These are phyloP conservation scores for Metalampra italica DNA, from an alignment of 2,888 invertebrate species.

Conservation along the genomic window DNA sequence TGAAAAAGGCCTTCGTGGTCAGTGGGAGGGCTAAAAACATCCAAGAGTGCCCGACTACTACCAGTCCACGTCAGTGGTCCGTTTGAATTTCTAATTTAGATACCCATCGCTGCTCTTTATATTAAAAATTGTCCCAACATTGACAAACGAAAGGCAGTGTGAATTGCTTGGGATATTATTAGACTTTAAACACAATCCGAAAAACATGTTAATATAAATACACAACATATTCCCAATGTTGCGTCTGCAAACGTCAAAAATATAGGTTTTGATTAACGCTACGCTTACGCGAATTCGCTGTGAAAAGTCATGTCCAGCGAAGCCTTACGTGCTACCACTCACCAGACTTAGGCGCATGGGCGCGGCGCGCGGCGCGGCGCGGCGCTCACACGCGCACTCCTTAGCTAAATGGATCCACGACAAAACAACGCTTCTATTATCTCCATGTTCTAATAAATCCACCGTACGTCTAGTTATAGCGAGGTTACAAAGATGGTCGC, in stretches of 20 bases:
- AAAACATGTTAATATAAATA: not conserved
- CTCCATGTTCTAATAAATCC: slow-evolving; percentile 53
- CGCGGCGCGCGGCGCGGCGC: slow-evolving; percentile 70
- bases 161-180: too few relatives aligned
- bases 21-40: too few relatives aligned
- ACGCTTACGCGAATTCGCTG: slow-evolving; percentile 43
- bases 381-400: slow-evolving; percentile 60
- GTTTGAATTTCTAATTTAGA: too few relatives aligned
- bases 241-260: not conserved
- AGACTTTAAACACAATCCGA: too few relatives aligned
- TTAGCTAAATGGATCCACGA: slow-evolving; percentile 68
- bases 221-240: not conserved
- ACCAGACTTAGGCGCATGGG: slow-evolving; percentile 74
- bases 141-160: too few relatives aligned
- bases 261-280: slow-evolving; percentile 17
- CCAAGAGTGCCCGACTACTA: too few relatives aligned
- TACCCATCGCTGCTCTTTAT: too few relatives aligned
- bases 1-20: too few relatives aligned
- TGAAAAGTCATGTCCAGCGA: slow-evolving; percentile 62
- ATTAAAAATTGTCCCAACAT: too few relatives aligned
- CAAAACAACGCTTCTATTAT: slow-evolving; percentile 52
- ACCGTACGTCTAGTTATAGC: slow-evolving; percentile 51
- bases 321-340: slow-evolving; percentile 74
- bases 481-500: slow-evolving; percentile 42
- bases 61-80: too few relatives aligned